These are phyloP conservation scores for Malaclemys terrapin DNA, from an alignment of 2,113 vertebrate genomes.

Conservation along the genomic window DNA sequence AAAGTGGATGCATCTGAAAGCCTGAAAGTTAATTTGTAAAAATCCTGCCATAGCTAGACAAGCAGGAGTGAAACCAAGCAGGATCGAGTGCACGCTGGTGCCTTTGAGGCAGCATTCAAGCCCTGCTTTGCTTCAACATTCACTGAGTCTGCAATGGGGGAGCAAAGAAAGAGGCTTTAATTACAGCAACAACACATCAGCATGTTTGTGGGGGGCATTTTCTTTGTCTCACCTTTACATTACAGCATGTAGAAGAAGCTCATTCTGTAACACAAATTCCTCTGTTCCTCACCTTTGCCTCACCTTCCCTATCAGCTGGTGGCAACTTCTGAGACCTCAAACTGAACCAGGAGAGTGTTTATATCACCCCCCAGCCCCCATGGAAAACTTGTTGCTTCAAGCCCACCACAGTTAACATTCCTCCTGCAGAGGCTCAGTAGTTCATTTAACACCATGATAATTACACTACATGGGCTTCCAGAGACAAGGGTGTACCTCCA, in stretches of 20 bases:
- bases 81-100: background rate
- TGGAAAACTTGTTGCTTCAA: slow-evolving; percentile 42
- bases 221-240: background rate
- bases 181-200: background rate
- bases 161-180: background rate
- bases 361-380: background rate
- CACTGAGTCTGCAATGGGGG: background rate
- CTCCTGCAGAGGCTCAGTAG: background rate
- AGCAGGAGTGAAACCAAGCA: slow-evolving; percentile 49
- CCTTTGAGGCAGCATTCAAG: slow-evolving; percentile 32
- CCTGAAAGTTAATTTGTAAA: slow-evolving; percentile 37
- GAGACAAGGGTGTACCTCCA: slow-evolving; percentile 20
- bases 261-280: background rate
- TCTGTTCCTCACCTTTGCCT: background rate
- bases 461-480: background rate
- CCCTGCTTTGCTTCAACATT: slow-evolving; percentile 25
- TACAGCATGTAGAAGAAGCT: background rate
- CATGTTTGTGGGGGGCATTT: background rate
- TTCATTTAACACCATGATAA: slow-evolving; percentile 37
- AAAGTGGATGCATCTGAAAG: slow-evolving; percentile 30
- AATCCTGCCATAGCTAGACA: slow-evolving; percentile 45
- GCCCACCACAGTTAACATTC: slow-evolving; percentile 16
- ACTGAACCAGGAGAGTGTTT: background rate
- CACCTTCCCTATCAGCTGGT: slow-evolving; percentile 39
- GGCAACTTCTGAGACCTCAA: background rate